Evolutionary conservation across 2,113 vertebrate species (phyloP).

Genomic region (Perca flavescens): DNA sequence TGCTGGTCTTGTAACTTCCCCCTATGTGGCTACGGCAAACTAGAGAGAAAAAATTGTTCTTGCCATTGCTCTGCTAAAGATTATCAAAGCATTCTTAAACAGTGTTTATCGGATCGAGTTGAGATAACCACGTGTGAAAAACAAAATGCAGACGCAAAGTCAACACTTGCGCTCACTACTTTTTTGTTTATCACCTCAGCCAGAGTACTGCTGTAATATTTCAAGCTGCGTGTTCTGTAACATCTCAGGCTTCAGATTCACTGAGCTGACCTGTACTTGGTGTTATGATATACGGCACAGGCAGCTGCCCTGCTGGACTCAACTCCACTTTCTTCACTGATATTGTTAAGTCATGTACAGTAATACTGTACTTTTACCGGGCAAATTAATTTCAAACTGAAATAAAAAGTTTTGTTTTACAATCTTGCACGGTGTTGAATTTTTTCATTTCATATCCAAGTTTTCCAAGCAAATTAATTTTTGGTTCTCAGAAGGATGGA

Average conservation of each 20-base stretch:
- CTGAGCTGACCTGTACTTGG: constrained; percentile 31
- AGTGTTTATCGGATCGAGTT: neutral
- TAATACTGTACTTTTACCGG: neutral
- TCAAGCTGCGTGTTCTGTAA: constrained; percentile 25
- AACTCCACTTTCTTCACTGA: neutral
- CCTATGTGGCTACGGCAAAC: neutral
- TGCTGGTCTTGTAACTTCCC: constrained; percentile 7
- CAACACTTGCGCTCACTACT: constrained; percentile 7
- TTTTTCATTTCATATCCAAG: neutral
- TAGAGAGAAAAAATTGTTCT: neutral
- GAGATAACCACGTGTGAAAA: neutral
- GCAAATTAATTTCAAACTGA: neutral
- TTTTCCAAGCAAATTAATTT: neutral
- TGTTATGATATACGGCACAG: constrained; percentile 39
- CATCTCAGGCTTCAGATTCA: constrained; percentile 23
- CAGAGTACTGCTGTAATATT: neutral
- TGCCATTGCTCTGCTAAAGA: neutral
- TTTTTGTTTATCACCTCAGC: constrained; percentile 12
- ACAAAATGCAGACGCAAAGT: constrained; percentile 2
- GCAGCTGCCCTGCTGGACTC: constrained; percentile 36
- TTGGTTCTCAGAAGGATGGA: neutral
- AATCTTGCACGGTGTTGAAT: neutral
- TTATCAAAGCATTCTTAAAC: neutral
- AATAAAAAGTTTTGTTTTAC: constrained; percentile 1
- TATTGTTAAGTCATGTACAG: neutral